Conservation (phyloP, 2,797 vertebrate genomes). For the Alfaro cultratus region DNA sequence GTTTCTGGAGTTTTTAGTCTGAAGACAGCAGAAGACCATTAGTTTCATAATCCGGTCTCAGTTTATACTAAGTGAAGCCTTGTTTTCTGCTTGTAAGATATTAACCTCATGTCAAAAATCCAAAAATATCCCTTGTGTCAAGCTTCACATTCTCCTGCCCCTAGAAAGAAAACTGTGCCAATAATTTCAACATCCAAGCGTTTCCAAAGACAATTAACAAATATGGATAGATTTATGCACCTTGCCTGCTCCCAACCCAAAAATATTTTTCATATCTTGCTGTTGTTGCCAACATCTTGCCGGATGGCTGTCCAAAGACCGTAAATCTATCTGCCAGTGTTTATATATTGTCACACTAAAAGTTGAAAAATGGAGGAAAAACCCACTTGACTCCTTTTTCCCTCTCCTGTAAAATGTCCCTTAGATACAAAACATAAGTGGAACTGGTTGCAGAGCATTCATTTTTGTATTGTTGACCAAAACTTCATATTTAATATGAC, state of each 20-base stretch:
- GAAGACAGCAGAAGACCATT: not conserved
- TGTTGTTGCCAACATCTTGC: slow-evolving; percentile 61
- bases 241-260: slow-evolving; percentile 51
- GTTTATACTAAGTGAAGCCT: not conserved
- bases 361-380: slow-evolving; percentile 63
- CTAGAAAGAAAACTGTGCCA: slow-evolving; percentile 24
- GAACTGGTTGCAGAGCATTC: slow-evolving; percentile 18
- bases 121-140: not conserved
- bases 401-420: slow-evolving; percentile 34
- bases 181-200: slow-evolving; percentile 31
- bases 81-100: not conserved
- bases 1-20: not conserved
- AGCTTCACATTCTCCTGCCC: slow-evolving; percentile 3
- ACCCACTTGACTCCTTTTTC: slow-evolving; percentile 48
- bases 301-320: slow-evolving; percentile 63
- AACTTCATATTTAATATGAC: slow-evolving; percentile 45
- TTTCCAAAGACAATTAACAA: slow-evolving; percentile 65
- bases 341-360: slow-evolving; percentile 66
- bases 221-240: slow-evolving; percentile 61
- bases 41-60: not conserved
- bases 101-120: not conserved
- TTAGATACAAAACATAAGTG: slow-evolving; percentile 35
- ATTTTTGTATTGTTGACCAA: slow-evolving; percentile 16
- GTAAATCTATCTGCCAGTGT: slow-evolving; percentile 68
- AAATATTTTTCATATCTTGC: slow-evolving; percentile 55